Conservation (phyloP, 2,797 vertebrate species). For the Botia kubotai region DNA sequence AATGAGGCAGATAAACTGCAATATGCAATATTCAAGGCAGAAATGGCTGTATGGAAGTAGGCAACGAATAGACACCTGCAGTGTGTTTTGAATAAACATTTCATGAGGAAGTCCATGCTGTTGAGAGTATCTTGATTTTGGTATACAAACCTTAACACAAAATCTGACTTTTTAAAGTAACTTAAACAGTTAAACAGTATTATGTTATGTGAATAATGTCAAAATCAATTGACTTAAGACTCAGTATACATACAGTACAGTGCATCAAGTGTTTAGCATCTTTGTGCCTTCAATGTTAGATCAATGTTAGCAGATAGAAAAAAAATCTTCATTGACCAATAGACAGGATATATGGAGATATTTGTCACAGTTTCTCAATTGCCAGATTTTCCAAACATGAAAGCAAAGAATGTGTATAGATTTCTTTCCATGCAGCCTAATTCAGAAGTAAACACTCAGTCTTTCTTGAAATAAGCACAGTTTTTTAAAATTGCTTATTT, state of each 20-base stretch:
- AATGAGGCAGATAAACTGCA: not conserved
- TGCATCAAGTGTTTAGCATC: no score
- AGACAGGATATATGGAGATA: constrained; percentile 8
- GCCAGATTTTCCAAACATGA: constrained; percentile 3
- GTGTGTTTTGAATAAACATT: not conserved
- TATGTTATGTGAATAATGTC: not conserved
- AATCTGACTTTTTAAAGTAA: not conserved
- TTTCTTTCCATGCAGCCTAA: not conserved
- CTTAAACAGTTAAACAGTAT: not conserved
- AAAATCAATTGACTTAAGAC: no score
- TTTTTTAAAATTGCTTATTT: constrained; percentile 36
- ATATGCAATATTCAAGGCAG: not conserved
- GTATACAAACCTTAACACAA: not conserved
- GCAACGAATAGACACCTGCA: no score
- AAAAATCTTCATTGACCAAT: not conserved
- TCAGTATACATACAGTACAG: no score
- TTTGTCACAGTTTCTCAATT: constrained; percentile 16
- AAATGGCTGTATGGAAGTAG: no score
- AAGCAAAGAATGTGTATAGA: constrained; percentile 7
- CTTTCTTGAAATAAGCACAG: not conserved
- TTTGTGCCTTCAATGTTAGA: no score
- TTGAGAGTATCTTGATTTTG: no score
- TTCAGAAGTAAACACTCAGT: not conserved
- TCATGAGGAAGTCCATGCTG: not conserved
- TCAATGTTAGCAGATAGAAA: no score